Percentiles rank a stretch among this genome's conserved stretches.
Evolutionary conservation across 2,113 vertebrate species (phyloP).

Genomic region (Pangasianodon gigas): DNA sequence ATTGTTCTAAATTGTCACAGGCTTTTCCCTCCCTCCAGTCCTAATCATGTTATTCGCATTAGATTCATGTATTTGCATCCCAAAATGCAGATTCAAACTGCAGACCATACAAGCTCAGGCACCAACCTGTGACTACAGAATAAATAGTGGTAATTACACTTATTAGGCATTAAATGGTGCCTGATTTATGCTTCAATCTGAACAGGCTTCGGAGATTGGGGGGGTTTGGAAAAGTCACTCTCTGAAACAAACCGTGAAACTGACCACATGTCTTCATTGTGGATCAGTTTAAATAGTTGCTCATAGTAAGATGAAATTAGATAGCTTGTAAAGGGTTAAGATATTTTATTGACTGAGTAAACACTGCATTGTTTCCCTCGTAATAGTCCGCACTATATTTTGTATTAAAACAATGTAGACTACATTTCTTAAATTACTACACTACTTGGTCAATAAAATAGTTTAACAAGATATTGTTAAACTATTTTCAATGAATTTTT

Average conservation of each 20-base stretch:
- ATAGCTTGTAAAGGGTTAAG: background rate
- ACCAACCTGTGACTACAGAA: background rate
- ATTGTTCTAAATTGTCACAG: slow-evolving; percentile 2
- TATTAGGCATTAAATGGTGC: slow-evolving; percentile 8
- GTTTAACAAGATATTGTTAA: background rate
- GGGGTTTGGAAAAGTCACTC: background rate
- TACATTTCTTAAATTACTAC: background rate
- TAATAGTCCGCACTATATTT: background rate
- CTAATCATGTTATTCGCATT: slow-evolving; percentile 6
- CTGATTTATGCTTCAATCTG: background rate
- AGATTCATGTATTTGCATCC: background rate
- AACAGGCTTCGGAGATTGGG: background rate
- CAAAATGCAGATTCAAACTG: background rate
- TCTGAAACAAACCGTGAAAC: background rate
- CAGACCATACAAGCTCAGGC: background rate
- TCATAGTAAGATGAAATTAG: background rate
- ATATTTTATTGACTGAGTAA: background rate
- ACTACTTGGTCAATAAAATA: background rate
- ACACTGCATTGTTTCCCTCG: background rate
- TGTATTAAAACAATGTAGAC: background rate
- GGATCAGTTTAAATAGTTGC: background rate
- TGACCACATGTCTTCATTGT: background rate
- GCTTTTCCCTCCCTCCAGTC: background rate
- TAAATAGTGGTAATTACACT: background rate
- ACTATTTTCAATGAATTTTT: background rate